These are phyloP conservation scores for Nephrotoma flavescens DNA, from an alignment of 2,888 invertebrate species.

Conservation along the genomic window DNA sequence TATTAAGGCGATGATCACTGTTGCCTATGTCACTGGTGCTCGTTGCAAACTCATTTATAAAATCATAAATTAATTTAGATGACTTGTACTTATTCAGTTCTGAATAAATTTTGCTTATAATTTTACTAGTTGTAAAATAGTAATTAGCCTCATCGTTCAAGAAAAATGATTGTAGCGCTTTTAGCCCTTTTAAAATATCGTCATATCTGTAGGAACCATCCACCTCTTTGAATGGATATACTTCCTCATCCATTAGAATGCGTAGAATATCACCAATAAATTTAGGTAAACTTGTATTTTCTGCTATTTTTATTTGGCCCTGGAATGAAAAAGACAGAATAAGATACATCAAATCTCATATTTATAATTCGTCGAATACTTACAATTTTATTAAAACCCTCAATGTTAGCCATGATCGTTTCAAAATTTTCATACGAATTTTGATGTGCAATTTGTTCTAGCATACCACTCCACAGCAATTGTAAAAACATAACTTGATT, in stretches of 20 bases:
- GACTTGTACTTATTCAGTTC: background rate
- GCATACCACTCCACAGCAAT: background rate
- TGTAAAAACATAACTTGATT: background rate
- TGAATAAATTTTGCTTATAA: background rate
- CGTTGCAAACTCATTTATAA: background rate
- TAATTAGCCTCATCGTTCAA: background rate
- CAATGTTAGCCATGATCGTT: background rate
- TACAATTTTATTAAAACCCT: background rate
- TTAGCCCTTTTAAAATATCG: background rate
- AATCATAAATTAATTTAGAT: background rate
- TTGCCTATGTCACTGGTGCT: background rate
- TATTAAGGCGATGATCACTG: background rate
- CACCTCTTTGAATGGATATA: background rate
- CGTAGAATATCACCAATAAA: background rate
- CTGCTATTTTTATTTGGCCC: background rate
- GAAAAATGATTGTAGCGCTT: background rate
- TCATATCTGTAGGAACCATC: background rate
- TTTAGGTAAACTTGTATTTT: background rate
- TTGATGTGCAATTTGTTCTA: background rate
- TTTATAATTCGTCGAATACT: background rate
- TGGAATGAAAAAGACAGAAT: background rate
- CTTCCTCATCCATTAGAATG: background rate
- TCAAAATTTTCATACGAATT: background rate
- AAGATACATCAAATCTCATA: background rate
- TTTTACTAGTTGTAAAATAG: background rate